These are phyloP conservation scores for Myzus persicae DNA, from an alignment of 1,140 invertebrate species.

Conservation along the genomic window DNA sequence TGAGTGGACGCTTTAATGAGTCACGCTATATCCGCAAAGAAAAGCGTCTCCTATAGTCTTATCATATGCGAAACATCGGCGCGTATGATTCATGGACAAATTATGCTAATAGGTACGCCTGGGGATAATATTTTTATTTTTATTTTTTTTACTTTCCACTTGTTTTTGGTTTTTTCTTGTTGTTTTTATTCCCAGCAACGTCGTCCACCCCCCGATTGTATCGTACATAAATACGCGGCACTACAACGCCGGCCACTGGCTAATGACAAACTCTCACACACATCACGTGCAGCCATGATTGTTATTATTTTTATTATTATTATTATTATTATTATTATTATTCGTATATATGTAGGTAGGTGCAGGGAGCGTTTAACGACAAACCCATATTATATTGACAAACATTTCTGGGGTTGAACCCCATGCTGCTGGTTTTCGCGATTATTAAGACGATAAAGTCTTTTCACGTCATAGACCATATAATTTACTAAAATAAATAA, in stretches of 20 bases:
- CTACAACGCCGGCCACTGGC: background rate
- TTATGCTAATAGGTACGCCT: constrained; percentile 48
- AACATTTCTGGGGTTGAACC: background rate
- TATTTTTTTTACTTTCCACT: background rate
- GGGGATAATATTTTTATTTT: constrained; percentile 24
- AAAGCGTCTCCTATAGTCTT: constrained; percentile 56
- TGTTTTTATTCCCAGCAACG: constrained; percentile 31
- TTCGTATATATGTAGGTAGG: background rate
- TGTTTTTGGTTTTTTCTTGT: constrained; percentile 40
- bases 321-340: background rate
- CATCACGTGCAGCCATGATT: constrained; percentile 1
- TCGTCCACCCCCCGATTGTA: constrained; percentile 46
- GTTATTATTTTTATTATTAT: background rate
- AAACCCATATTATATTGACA: constrained; percentile 14
- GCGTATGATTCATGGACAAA: constrained; percentile 52
- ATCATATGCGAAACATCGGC: constrained; percentile 58
- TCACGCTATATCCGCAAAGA: constrained; percentile 55
- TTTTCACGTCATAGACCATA: background rate
- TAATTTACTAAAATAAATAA: constrained; percentile 17
- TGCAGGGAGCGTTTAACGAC: background rate
- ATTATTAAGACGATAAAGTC: constrained; percentile 16
- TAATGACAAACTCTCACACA: constrained; percentile 58
- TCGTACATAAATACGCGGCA: background rate
- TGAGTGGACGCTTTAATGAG: constrained; percentile 58
- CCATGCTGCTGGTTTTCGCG: background rate